Base-by-base conservation (phyloP, 2,113 vertebrate species). In the Nothocercus nigrocapillus region DNA sequence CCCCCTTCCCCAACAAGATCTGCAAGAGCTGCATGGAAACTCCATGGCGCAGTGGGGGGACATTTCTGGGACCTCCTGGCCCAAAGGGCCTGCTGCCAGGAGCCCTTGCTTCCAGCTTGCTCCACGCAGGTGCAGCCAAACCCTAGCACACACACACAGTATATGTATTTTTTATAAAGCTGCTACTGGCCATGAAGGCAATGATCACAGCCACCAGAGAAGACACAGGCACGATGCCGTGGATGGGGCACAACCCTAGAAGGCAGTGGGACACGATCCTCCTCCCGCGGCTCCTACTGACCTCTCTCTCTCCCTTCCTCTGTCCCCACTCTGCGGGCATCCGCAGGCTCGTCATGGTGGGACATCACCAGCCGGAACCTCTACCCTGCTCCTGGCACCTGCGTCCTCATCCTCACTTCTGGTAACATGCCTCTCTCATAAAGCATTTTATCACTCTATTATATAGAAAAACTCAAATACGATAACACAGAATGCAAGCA, bases 281-380 rank as follows among this genome's bases (percentile, higher is more conserved):
- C 11, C 5, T 47, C 45, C 68, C 34, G 8, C 8, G 1, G 14
- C 25, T 58, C 8, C 56, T 28, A 3, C n/a, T 10, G 32, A 56
- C 32, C 62, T 69, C 73, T 3, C 3, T 12, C 7, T 63, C 36
- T 34, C 22, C 20, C 1, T 1, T 22, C 5, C 64, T 84, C 64
- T 91, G 54, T 2, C 38, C 54, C 18, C 44, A 59, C n/a, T 24
- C 38, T 0, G 17, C 11, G 63, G 1, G 0, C 10, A 30, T 24
- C 68, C 38, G 28, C 68, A 45, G 24, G 15, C 28, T 51, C 51
- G 8, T 15, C 38, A 34, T 22, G 61, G 56, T 61, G 49, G 38
- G 54, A 66, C 61, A 21, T 13, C 16, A 28, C 36, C 0, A 20
- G 7, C 9, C 38, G 61, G 40, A 88, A 32, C 12, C 25, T 7